Evolutionary conservation across 2,113 vertebrate genomes (phyloP), one percentile per base, ranked within the genome.

Genomic region (Ascaphus truei): DNA sequence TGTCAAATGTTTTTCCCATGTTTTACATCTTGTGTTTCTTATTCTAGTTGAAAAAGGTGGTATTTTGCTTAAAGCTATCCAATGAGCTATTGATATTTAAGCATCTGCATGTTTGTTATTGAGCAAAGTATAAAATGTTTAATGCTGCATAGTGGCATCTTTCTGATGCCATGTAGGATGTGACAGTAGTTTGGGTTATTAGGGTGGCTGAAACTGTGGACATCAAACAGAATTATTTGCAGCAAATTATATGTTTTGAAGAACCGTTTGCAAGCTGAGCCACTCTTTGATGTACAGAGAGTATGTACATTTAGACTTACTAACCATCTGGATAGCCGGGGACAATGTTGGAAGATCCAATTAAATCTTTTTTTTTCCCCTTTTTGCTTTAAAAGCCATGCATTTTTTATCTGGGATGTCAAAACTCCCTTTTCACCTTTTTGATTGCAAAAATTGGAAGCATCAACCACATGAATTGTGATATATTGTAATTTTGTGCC

Each of bases 221-320:
- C 72, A 62, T 75, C 69, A 74, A 47, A 69, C 65, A 39, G 56
- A 75, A 52, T 65, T 43, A 75, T 50, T 43, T 43, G 29, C 12
- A 33, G 56, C 29, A 61, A 57, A 75, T 37, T 55, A 57, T 64
- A 31, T 9, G 20, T 27, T 67, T 61, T 27, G 63, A 55, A 37
- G 34, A 62, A 36, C 52, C n/a, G 59, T 62, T 75, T 72, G 26
- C 48, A 67, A 57, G 50, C 43, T 30, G 53, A 43, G n/a, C 20
- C 34, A 16, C 11, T 30, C 72, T 68, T 74, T 64, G 53, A 74
- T 60, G 68, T 74, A 25, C 8, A 23, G 30, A 16, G 55, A 34
- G 43, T 41, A 39, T 50, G 13, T 20, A 34, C 26, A 50, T 13
- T 23, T 45, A 29, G 39, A 30, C 56, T 31, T 39, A 58, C 29